Evolutionary conservation across 2,888 invertebrate species (phyloP).

Genomic region (Dynastes hyllus): DNA sequence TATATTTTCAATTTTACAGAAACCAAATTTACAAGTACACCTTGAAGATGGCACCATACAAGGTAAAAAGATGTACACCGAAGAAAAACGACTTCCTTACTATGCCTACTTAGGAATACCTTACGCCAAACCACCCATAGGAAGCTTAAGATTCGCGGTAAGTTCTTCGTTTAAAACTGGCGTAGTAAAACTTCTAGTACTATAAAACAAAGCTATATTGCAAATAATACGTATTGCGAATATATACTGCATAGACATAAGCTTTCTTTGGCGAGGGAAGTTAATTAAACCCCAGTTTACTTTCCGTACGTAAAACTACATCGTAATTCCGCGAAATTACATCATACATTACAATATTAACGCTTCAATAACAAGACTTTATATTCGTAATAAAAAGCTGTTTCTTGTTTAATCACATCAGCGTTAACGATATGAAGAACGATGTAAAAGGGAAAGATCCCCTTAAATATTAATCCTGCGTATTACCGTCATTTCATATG

Average conservation of each 20-base stretch:
- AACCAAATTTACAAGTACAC: conserved; percentile 53
- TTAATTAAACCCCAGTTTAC: not conserved
- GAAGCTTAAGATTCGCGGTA: conserved; percentile 56
- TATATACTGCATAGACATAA: not conserved
- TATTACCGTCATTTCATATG: conserved; percentile 25
- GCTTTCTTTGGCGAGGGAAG: not conserved
- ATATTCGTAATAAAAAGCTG: conserved; percentile 17
- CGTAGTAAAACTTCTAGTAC: not conserved
- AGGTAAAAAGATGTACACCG: conserved; percentile 52
- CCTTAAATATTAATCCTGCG: conserved; percentile 10
- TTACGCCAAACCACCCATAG: conserved; percentile 56
- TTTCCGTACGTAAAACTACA: conserved; percentile 19
- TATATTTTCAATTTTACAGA: conserved; percentile 39
- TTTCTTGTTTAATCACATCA: not conserved
- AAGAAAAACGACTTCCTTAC: conserved; percentile 49
- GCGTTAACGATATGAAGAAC: not conserved
- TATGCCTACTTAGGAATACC: conserved; percentile 56
- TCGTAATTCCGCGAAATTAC: conserved; percentile 14
- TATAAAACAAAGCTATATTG: too few species aligned
- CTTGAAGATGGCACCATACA: conserved; percentile 55
- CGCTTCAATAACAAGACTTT: conserved; percentile 15
- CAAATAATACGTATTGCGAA: not conserved
- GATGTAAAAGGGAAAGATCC: conserved; percentile 8
- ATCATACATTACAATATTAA: not conserved
- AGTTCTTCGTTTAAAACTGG: not conserved